These are phyloP conservation scores for Drosophila athabasca DNA, from an alignment of 1,140 invertebrate species.

Conservation along the genomic window DNA sequence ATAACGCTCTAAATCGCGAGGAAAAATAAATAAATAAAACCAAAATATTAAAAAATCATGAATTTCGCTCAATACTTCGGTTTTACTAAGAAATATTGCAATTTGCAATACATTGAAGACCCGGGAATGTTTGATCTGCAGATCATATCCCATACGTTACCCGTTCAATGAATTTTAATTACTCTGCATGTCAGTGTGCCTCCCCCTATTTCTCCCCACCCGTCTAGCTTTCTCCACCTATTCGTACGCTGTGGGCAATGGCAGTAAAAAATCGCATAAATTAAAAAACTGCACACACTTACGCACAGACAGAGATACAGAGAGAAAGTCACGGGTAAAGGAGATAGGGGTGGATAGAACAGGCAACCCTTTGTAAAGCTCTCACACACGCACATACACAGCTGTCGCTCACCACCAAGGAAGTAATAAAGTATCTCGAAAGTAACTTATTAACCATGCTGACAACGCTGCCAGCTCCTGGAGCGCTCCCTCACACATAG, in stretches of 20 bases:
- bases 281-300: conserved; percentile 71
- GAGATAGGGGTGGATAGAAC: conserved; percentile 39
- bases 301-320: conserved; percentile 33
- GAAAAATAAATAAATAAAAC: too few species aligned
- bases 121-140: too few species aligned
- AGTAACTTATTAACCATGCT: conserved; percentile 82
- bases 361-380: conserved; percentile 61
- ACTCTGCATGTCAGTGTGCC: conserved; percentile 5
- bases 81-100: too few species aligned
- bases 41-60: too few species aligned
- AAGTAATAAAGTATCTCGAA: conserved; percentile 81
- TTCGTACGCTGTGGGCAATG: conserved; percentile 28
- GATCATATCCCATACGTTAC: too few species aligned
- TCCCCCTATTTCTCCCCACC: not conserved
- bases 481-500: conserved; percentile 49
- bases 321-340: not conserved
- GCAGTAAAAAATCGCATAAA: conserved; percentile 78
- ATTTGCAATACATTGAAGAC: too few species aligned
- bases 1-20: too few species aligned
- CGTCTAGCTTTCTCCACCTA: not conserved
- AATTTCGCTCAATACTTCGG: too few species aligned
- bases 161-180: not conserved
- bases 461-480: conserved; percentile 72
- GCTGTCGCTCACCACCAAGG: conserved; percentile 69
- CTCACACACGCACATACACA: conserved; percentile 5